phyloP scores from a whole-genome alignment of 2,888 invertebrate species.

The Plebejus anna region DNA sequence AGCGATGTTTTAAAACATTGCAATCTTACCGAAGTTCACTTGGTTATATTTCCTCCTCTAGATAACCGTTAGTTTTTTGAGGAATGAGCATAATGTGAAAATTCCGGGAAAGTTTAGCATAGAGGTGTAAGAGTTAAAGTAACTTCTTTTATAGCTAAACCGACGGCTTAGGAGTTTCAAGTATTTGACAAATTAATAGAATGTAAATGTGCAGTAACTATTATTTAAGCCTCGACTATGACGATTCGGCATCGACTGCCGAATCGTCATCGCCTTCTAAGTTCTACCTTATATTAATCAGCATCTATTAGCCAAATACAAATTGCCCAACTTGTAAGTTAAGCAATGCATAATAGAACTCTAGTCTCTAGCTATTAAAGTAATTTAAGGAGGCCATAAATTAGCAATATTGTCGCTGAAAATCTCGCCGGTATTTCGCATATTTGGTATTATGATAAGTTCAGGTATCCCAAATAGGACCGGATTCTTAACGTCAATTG shows the following conservation, averaged over 20 bases:
- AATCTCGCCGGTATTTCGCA: not conserved
- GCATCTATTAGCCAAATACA: not conserved
- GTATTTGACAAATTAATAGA: not conserved
- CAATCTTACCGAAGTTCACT: constrained; percentile 24
- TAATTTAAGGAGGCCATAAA: not conserved
- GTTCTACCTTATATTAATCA: not conserved
- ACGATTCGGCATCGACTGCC: not conserved
- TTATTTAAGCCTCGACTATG: not conserved
- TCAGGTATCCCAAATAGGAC: not conserved
- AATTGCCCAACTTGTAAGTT: not conserved
- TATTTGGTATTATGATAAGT: constrained; percentile 15
- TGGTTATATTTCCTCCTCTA: constrained; percentile 5
- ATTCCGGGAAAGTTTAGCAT: constrained; percentile 12
- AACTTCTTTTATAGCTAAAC: not conserved
- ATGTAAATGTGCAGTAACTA: not conserved
- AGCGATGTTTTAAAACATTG: constrained; percentile 30
- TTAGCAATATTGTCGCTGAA: not conserved
- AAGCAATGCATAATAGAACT: constrained; percentile 3
- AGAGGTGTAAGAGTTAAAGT: not conserved
- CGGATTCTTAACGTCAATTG: constrained; percentile 17
- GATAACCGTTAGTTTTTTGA: not conserved
- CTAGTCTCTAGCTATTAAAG: not conserved
- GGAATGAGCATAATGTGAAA: not conserved
- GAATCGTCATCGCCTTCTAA: not conserved
- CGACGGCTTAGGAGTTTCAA: not conserved